These are phyloP conservation scores for Mycetomoellerius zeteki DNA, from an alignment of 1,140 invertebrate species.

Conservation along the genomic window DNA sequence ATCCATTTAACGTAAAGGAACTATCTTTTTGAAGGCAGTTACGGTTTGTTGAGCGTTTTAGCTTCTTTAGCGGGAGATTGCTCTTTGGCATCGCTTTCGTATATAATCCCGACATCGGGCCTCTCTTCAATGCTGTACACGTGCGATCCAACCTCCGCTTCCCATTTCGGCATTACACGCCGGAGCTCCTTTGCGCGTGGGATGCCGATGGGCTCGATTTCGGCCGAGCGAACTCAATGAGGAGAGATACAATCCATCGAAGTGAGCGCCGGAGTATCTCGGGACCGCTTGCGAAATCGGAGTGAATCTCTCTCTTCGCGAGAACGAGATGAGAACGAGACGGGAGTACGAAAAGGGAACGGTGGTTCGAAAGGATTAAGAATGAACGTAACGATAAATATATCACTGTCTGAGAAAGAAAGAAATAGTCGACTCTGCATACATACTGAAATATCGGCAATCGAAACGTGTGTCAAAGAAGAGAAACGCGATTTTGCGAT, in stretches of 20 bases:
- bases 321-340: slow-evolving; percentile 36
- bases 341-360: not conserved
- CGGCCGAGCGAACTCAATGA: slow-evolving; percentile 59
- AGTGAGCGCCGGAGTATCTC: slow-evolving; percentile 19
- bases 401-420: slow-evolving; percentile 59
- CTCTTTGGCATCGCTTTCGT: slow-evolving; percentile 54
- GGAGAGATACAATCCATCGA: slow-evolving; percentile 55
- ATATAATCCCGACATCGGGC: slow-evolving; percentile 50
- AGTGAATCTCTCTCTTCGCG: slow-evolving; percentile 29
- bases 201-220: slow-evolving; percentile 62
- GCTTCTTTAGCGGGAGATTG: slow-evolving; percentile 49
- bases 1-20: slow-evolving; percentile 41
- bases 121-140: slow-evolving; percentile 53
- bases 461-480: slow-evolving; percentile 41
- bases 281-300: slow-evolving; percentile 55
- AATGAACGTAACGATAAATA: slow-evolving; percentile 62
- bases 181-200: slow-evolving; percentile 60
- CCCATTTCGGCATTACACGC: slow-evolving; percentile 61
- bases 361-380: slow-evolving; percentile 50
- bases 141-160: slow-evolving; percentile 57
- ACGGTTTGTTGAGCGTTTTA: slow-evolving; percentile 31
- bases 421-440: slow-evolving; percentile 49
- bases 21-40: slow-evolving; percentile 26
- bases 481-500: slow-evolving; percentile 53
- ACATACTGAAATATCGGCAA: slow-evolving; percentile 47